Conservation (phyloP, 1,140 invertebrate species). For the Habropoda laboriosa region DNA sequence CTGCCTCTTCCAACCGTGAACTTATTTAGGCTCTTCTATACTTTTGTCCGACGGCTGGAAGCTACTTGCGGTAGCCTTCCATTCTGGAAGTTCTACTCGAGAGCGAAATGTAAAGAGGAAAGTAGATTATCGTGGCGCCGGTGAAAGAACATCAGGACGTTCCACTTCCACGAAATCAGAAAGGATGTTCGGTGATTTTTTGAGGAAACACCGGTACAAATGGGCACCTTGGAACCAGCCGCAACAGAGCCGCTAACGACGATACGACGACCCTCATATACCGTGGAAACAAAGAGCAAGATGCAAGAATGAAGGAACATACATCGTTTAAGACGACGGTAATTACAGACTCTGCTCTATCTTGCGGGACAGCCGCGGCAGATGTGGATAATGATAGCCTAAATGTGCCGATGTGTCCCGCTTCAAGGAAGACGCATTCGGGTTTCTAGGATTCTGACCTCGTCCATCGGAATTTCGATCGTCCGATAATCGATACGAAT, state of each 20-base stretch:
- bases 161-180: constrained; percentile 53
- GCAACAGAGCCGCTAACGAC: constrained; percentile 63
- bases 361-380: constrained; percentile 65
- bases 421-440: constrained; percentile 46
- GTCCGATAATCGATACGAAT: constrained; percentile 17
- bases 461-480: constrained; percentile 54
- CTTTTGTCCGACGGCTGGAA: constrained; percentile 42
- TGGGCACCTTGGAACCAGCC: constrained; percentile 52
- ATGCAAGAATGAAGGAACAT: constrained; percentile 72
- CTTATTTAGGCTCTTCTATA: too few relatives aligned
- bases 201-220: constrained; percentile 32
- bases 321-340: constrained; percentile 67
- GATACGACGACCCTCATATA: constrained; percentile 66
- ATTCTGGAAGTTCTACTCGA: too few relatives aligned
- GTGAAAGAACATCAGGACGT: not conserved
- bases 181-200: constrained; percentile 21
- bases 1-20: too few relatives aligned
- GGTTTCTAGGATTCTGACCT: constrained; percentile 63
- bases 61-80: not conserved
- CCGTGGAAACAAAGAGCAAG: constrained; percentile 66
- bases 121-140: not conserved
- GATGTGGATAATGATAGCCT: constrained; percentile 76
- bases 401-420: constrained; percentile 71
- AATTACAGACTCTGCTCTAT: constrained; percentile 71
- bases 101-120: too few relatives aligned